phyloP scores from a whole-genome alignment of 2,113 vertebrate genomes.

The Elanus axillaris region DNA sequence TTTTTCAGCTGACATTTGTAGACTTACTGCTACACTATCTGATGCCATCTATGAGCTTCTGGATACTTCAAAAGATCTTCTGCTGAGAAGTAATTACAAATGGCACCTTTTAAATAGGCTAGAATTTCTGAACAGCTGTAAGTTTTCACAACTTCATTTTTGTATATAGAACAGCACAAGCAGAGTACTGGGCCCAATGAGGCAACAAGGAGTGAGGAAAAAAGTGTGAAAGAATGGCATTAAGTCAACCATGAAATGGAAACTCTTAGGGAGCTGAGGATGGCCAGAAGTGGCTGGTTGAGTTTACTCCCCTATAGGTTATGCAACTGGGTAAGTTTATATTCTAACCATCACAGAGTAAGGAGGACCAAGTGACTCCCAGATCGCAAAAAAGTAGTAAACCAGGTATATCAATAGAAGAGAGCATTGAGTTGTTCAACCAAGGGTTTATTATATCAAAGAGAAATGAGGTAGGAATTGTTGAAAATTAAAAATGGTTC shows the following conservation, averaged over 20 bases:
- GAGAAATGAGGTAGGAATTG: not conserved
- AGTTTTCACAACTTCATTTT: not conserved
- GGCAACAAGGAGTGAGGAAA: not conserved
- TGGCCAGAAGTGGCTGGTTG: not conserved
- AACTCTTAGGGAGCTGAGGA: not conserved
- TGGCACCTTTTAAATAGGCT: not conserved
- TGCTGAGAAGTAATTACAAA: not conserved
- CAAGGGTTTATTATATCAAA: not conserved
- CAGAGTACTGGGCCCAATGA: not conserved
- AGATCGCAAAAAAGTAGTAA: not conserved
- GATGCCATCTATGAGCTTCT: not conserved
- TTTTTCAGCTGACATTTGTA: not conserved
- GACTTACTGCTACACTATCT: not conserved
- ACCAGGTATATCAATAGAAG: not conserved
- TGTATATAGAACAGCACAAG: not conserved
- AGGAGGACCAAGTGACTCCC: not conserved
- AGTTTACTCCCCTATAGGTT: not conserved
- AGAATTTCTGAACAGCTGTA: not conserved
- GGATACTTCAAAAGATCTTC: not conserved
- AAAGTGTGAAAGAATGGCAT: not conserved
- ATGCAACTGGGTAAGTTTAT: not conserved
- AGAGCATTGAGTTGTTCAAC: not conserved
- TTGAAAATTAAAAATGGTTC: not conserved
- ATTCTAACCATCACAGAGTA: not conserved
- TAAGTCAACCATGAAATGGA: not conserved